A percentile compares a stretch with the other conserved stretches of the same genome.
phyloP scores from a whole-genome alignment of 2,888 invertebrate species.

The Bellardia bayeri region DNA sequence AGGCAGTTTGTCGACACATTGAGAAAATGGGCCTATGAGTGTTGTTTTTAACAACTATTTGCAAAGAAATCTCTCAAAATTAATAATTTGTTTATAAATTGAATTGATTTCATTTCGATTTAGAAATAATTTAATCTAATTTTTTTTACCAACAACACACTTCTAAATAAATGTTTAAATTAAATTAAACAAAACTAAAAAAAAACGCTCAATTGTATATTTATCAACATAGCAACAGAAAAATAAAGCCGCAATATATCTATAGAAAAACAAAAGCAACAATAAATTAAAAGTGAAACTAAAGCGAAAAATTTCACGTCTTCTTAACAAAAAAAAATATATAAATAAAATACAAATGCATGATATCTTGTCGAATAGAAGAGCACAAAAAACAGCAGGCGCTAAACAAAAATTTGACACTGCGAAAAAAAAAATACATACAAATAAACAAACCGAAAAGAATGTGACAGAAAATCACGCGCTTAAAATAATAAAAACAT shows the following conservation, averaged over 20 bases:
- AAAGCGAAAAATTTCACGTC: conserved; percentile 35
- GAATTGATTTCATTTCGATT: background rate
- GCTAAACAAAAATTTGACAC: conserved; percentile 31
- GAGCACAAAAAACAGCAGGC: conserved; percentile 41
- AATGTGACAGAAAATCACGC: conserved; percentile 60
- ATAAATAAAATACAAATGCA: conserved; percentile 30
- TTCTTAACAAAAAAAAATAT: conserved; percentile 22
- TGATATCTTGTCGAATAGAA: conserved; percentile 41
- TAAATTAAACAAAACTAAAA: background rate
- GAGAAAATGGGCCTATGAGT: too few species aligned
- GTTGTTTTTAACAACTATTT: too few species aligned
- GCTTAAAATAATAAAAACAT: conserved; percentile 43
- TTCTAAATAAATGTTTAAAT: conserved; percentile 3
- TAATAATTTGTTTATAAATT: background rate
- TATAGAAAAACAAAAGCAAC: conserved; percentile 23
- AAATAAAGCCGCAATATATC: background rate
- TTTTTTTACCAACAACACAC: conserved; percentile 9
- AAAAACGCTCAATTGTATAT: conserved; percentile 27
- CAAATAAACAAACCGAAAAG: conserved; percentile 13
- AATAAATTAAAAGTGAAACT: conserved; percentile 45
- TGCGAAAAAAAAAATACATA: background rate
- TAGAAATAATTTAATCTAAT: conserved; percentile 18
- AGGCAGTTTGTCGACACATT: too few species aligned
- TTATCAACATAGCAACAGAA: conserved; percentile 63
- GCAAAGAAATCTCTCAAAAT: background rate